phyloP scores from a whole-genome alignment of 2,797 vertebrate species.

The Myripristis jacobus region DNA sequence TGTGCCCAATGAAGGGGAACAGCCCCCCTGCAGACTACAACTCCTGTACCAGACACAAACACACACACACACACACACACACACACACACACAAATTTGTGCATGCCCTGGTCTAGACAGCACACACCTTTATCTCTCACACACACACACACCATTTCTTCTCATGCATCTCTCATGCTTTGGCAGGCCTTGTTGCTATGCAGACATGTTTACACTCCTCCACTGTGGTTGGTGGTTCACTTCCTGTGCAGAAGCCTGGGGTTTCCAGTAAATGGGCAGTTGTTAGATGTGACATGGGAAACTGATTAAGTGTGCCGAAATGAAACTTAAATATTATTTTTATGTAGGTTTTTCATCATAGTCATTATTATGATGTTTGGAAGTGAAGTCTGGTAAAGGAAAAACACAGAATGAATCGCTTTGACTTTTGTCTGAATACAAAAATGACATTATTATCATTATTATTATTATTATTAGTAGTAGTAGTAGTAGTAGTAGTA shows the following conservation, averaged over 20 bases:
- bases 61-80: slow-evolving; percentile 35
- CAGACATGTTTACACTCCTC: slow-evolving; percentile 65
- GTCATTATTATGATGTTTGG: no score
- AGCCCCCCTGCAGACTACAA: slow-evolving; percentile 72
- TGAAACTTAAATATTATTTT: no score
- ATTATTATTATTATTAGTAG: no score
- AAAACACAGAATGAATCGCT: no score
- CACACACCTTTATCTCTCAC: background rate
- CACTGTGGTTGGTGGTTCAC: slow-evolving; percentile 36
- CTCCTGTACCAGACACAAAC: slow-evolving; percentile 67
- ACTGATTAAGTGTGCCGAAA: slow-evolving; percentile 36
- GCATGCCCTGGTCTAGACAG: background rate
- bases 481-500: no score
- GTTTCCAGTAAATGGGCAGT: slow-evolving; percentile 69
- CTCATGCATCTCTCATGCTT: slow-evolving; percentile 36
- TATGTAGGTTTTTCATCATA: no score
- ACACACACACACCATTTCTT: slow-evolving; percentile 5
- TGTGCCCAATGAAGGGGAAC: slow-evolving; percentile 72
- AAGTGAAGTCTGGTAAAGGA: no score
- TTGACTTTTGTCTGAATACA: no score
- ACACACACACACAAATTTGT: slow-evolving; percentile 23
- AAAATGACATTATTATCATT: no score
- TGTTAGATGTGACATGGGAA: slow-evolving; percentile 56
- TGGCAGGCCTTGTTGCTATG: slow-evolving; percentile 67
- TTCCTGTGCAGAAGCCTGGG: slow-evolving; percentile 46